Base-by-base conservation (phyloP, 37 sponge, comb jelly and placozoan species). In the Spongilla lacustris region DNA sequence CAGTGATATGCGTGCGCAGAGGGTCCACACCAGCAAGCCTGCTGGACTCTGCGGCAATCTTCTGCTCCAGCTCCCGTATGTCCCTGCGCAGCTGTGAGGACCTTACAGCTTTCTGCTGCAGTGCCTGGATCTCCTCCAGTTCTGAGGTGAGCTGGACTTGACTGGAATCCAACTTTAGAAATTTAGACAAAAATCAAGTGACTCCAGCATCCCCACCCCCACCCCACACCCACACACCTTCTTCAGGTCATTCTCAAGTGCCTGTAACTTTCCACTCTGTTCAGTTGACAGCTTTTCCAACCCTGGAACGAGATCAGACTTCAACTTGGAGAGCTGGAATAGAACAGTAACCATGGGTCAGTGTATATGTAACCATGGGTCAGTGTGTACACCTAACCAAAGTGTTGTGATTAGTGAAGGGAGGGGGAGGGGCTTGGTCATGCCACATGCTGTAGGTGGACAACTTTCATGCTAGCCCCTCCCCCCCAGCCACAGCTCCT, bases 61-160 rank as follows among this genome's bases (percentile, higher is more conserved):
- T 79, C 36, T 75, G 35, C 22, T 94, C 91, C 76, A 90, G 71
- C 74, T 84, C 71, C 50, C 81, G 38, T 66, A 94, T 79, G 30
- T 84, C 78, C 11, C 75, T 30, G n/a, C 36, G 35, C 36, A 84
- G 82, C 36, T 90, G 84, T 10, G 85, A 69, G 21, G 84, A 80
- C 36, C 76, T 38, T 19, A 35, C 26, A 26, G 80, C 91, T 36
- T 50, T 68, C 33, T 90, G 94, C 49, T 71, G 81, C 21, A 93
- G 71, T 3, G 73, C 21, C 22, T 85, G 74, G 1, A 92, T 69
- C 67, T 88, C 77, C 14, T 92, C 85, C 58, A 92, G 28, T 31
- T 71, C 75, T 8, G 46, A 24, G 67, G 58, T 75, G 30, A 80
- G 26, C 22, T 28, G 29, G 6, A 77, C 24, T 19, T 49, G 81